Evolutionary conservation across 2,113 vertebrate species (phyloP).

Genomic region (Brachionichthys hirsutus): DNA sequence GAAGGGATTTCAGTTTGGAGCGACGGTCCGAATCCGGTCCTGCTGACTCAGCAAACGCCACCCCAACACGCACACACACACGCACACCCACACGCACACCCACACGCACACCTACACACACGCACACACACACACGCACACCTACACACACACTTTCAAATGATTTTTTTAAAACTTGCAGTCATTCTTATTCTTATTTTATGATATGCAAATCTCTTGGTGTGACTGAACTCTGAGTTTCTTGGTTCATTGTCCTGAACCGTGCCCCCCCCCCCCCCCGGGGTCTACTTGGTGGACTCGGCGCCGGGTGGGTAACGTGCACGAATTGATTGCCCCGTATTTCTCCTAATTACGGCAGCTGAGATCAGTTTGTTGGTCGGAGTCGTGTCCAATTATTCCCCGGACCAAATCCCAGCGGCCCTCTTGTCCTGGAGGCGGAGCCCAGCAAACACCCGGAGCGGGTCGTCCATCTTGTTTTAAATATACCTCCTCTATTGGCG

Average conservation of each 20-base stretch:
- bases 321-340: conserved; percentile 60
- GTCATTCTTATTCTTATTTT: not conserved
- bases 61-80: too few relatives aligned
- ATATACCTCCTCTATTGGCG: conserved; percentile 22
- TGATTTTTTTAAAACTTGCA: not conserved
- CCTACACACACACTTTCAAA: not conserved
- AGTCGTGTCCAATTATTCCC: conserved; percentile 69
- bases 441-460: conserved; percentile 55
- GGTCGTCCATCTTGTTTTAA: too few relatives aligned
- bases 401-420: conserved; percentile 64
- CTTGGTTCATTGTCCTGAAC: conserved; percentile 29
- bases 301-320: conserved; percentile 22
- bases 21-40: too few relatives aligned
- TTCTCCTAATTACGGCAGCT: conserved; percentile 70
- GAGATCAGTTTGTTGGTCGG: conserved; percentile 57
- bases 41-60: too few relatives aligned
- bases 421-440: conserved; percentile 37
- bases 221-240: conserved; percentile 8
- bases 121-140: too few relatives aligned
- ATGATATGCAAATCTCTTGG: not conserved
- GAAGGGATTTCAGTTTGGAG: too few relatives aligned
- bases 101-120: too few relatives aligned
- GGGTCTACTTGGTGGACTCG: not conserved
- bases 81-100: too few relatives aligned
- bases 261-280: conserved; percentile 16